These are phyloP conservation scores for Tenthredo distinguenda DNA, from an alignment of 2,888 invertebrate genomes.

Conservation along the genomic window DNA sequence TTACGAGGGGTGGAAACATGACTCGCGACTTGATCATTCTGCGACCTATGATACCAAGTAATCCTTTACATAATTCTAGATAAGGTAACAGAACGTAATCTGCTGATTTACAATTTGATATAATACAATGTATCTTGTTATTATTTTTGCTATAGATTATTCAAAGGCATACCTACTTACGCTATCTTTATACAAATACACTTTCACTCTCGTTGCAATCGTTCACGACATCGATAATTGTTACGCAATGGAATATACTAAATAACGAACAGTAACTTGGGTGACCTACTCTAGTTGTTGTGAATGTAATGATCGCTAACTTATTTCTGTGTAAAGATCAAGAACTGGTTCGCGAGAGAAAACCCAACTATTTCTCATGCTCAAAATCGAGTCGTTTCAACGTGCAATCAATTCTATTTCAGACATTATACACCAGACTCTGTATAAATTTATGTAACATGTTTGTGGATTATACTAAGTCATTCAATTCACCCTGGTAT, in stretches of 20 bases:
- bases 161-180: not conserved
- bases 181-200: conserved; percentile 1
- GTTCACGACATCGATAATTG: not conserved
- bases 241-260: not conserved
- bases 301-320: not conserved
- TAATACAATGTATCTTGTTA: not conserved
- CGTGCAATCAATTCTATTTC: not conserved
- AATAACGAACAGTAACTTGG: not conserved
- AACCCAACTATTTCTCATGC: not conserved
- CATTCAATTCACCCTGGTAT: not conserved
- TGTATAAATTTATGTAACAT: not conserved
- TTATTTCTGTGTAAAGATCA: not conserved
- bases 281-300: conserved; percentile 13
- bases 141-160: not conserved
- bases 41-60: not conserved
- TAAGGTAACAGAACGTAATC: not conserved
- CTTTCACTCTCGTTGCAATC: not conserved
- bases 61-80: not conserved
- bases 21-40: not conserved
- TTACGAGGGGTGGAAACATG: not conserved
- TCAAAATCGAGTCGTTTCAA: not conserved
- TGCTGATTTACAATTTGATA: not conserved
- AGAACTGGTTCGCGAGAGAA: not conserved
- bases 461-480: not conserved
- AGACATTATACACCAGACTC: not conserved